Evolutionary conservation across 2,888 invertebrate genomes (phyloP), one percentile per base, ranked within the genome.

Genomic region (Eudemis profundana): DNA sequence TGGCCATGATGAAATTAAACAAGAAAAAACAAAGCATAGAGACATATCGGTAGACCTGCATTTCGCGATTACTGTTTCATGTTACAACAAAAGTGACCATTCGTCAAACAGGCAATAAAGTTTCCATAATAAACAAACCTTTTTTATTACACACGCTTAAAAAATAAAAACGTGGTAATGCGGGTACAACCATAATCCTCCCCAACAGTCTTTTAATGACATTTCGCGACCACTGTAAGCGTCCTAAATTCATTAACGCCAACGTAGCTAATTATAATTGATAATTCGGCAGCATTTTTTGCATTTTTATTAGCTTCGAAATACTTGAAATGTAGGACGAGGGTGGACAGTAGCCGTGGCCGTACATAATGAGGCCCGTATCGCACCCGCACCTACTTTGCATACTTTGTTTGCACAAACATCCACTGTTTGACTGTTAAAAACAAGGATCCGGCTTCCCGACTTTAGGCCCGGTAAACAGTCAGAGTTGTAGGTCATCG

Each of bases 301-400:
- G 51, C 64, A 65, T 65, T 60, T 65, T 65, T 53, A 65, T 65
- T 65, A 65, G 59, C 65, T 53, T 47, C 21, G 53, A 59, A 64
- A 64, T 64, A 44, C 64, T 64, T 64, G 57, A 57, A 65, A 65
- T 65, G 65, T 65, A 46, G 65, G 65, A 57, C 65, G 65, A 65
- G 65, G 65, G 65, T 65, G 65, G 65, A 65, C 59, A 65, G 65
- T 46, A 46, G 61, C 46, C 65, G 65, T 65, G 65, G 49, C 59
- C 15, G 65, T 53, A 65, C 65, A 65, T 65, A 65, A 65, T 65
- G 59, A 65, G 64, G 57, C 65, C 65, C 65, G 46, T 65, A 65
- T 65, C 65, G 59, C 46, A 46, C 65, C 65, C 65, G 65, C 65
- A 65, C 51, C 60, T 65, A 60, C 65, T 65, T 65, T 65, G 65